phyloP scores from a whole-genome alignment of 1,140 invertebrate species.

The Eubasilissa regina region DNA sequence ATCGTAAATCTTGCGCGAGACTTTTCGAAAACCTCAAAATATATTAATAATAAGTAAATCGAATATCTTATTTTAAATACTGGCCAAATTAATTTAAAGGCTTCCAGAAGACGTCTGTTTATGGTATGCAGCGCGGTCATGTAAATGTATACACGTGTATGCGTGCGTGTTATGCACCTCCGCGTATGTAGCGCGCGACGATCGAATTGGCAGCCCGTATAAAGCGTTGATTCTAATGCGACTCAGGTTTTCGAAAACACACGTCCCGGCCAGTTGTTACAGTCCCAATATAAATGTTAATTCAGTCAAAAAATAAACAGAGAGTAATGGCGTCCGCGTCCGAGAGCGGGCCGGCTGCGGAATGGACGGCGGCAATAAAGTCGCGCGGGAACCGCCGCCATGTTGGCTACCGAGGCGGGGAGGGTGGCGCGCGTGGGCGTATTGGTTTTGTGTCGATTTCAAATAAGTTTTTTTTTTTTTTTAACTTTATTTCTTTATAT shows the following conservation, averaged over 20 bases:
- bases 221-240: constrained; percentile 43
- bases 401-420: background rate
- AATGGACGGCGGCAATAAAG: constrained; percentile 44
- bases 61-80: no score
- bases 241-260: constrained; percentile 45
- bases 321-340: constrained; percentile 33
- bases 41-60: no score
- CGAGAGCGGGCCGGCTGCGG: background rate
- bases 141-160: constrained; percentile 22
- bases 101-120: background rate
- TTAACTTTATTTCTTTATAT: no score
- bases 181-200: background rate
- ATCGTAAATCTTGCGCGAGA: no score
- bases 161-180: no score
- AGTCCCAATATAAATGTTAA: constrained; percentile 56
- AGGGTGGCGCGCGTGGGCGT: background rate
- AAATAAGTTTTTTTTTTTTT: background rate
- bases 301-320: constrained; percentile 54
- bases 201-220: constrained; percentile 33
- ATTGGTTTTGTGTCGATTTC: background rate
- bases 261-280: constrained; percentile 42
- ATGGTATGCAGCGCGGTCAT: background rate
- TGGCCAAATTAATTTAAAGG: no score
- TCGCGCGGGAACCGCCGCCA: constrained; percentile 20
- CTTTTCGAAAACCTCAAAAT: no score